Evolutionary conservation across 2,797 vertebrate genomes (phyloP).

Genomic region (Anolis apletophallus): DNA sequence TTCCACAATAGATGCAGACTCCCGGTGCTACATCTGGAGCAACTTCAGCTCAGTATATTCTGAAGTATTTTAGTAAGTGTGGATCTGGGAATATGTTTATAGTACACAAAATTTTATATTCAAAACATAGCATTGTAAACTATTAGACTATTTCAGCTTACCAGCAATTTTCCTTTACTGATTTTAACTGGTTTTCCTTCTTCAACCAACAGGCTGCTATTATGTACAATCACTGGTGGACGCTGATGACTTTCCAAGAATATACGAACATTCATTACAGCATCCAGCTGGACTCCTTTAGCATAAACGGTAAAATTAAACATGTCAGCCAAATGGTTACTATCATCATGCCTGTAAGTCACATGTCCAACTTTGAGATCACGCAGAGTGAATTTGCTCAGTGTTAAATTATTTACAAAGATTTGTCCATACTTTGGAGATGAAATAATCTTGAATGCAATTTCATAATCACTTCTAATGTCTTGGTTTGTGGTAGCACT

Average conservation of each 20-base stretch:
- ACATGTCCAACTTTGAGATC: conserved; percentile 82
- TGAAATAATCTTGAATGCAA: conserved; percentile 77
- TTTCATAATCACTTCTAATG: conserved; percentile 81
- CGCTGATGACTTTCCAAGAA: conserved; percentile 87
- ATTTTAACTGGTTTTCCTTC: conserved; percentile 90
- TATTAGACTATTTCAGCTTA: conserved; percentile 64
- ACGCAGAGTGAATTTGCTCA: conserved; percentile 82
- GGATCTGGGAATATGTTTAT: too few species aligned
- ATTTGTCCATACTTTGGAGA: conserved; percentile 83
- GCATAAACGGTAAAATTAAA: conserved; percentile 84
- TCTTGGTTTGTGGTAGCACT: conserved; percentile 90
- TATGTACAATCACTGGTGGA: conserved; percentile 79
- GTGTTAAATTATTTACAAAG: conserved; percentile 70
- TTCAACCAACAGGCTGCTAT: conserved; percentile 84
- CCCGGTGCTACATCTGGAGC: too few species aligned
- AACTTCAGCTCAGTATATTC: too few species aligned
- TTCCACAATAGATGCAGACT: too few species aligned
- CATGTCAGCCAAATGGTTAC: conserved; percentile 80
- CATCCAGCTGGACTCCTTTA: conserved; percentile 74
- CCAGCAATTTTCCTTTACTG: conserved; percentile 83
- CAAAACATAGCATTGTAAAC: not conserved
- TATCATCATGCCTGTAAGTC: conserved; percentile 83
- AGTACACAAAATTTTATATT: not conserved
- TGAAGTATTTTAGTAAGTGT: too few species aligned
- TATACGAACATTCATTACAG: conserved; percentile 79